Evolutionary conservation across 2,797 vertebrate species (phyloP).

Genomic region (Hirundo rustica): DNA sequence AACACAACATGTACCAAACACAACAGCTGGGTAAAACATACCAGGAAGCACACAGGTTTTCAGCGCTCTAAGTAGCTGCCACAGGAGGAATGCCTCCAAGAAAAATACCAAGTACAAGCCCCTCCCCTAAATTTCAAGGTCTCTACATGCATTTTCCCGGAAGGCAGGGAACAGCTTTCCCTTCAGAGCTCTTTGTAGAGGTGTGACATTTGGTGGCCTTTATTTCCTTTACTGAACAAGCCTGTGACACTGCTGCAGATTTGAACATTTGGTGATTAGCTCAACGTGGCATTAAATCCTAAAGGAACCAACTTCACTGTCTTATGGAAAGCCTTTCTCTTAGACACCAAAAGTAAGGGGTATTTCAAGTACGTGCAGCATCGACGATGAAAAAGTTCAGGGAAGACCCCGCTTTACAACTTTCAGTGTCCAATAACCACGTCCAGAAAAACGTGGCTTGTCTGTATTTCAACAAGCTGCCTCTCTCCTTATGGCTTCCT

Average conservation of each 20-base stretch:
- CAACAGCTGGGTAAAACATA: neutral
- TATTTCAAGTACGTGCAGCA: neutral
- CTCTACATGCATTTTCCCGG: neutral
- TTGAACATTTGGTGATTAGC: neutral
- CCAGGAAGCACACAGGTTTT: neutral
- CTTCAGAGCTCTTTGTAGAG: neutral
- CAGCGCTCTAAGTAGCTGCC: neutral
- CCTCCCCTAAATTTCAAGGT: neutral
- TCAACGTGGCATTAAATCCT: neutral
- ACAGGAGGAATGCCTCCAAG: neutral
- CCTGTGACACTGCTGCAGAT: neutral
- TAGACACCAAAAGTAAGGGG: neutral
- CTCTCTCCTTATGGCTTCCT: neutral
- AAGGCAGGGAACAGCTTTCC: neutral
- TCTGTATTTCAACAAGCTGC: neutral
- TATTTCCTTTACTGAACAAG: neutral
- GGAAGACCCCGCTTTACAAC: neutral
- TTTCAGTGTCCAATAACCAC: neutral
- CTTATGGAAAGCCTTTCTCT: neutral
- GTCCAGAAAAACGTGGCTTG: neutral
- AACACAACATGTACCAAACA: rapidly evolving
- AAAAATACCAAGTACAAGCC: neutral
- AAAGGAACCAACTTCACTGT: neutral
- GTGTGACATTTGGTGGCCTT: neutral
- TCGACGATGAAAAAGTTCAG: rapidly evolving